Evolutionary conservation across 2,888 invertebrate species (phyloP), one percentile per base, ranked within the genome.

Genomic region (Hermaeophaga mercurialis): DNA sequence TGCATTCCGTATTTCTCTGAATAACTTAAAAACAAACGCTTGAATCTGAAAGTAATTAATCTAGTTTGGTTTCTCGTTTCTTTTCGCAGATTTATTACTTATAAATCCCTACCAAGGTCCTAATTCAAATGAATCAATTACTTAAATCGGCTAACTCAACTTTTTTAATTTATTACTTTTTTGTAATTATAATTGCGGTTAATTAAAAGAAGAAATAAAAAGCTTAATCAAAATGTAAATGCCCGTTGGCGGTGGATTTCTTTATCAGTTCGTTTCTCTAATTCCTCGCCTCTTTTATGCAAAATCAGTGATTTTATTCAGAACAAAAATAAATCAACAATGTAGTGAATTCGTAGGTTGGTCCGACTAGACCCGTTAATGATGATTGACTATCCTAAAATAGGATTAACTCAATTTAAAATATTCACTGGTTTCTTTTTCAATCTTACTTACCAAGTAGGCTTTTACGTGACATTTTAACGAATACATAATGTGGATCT

Each of bases 181-280:
- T 54, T 50, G 66, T 63, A 70, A 69, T 71, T 67, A 69, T 70
- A 70, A 70, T 68, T 70, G 71, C 49, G 66, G 69, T 67, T 72
- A 72, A 73, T 72, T 73, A 72, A 72, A 70, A 67, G 64, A 65
- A 58, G 70, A 66, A 66, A 71, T 70, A 71, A 70, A 70, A 69
- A 68, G 65, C 62, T 69, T 71, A 72, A 73, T 72, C 72, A 70
- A 71, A 72, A 72, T 72, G 73, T 66, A 72, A 73, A 72, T 72
- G 65, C 54, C 55, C 54, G 57, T 44, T 62, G 19, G 43, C 14
- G 56, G 61, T 47, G 47, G 58, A 48, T 61, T 66, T 63, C 61
- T 65, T 63, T 63, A 55, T 59, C 66, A 66, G 44, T 60, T 59
- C 60, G 45, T 61, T 60, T 62, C 62, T 54, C 62, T 58, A 54